These are phyloP conservation scores for Stenodema calcarata DNA, from an alignment of 2,888 invertebrate species.

Conservation along the genomic window DNA sequence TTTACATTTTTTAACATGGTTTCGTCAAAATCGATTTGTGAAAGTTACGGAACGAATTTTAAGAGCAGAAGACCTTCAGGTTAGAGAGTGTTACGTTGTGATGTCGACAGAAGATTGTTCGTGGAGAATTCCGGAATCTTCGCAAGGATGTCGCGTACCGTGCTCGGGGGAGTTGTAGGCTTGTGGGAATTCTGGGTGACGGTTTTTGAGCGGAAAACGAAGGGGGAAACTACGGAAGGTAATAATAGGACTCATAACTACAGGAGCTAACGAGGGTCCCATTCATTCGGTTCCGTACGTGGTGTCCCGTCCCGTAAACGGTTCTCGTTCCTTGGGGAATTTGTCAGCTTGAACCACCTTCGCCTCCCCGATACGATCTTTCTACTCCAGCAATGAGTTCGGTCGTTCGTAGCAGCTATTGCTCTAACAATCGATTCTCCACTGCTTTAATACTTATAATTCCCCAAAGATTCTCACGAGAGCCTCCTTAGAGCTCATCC, in stretches of 20 bases:
- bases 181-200: neutral
- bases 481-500: too few species aligned
- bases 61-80: too few species aligned
- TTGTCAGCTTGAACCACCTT: neutral
- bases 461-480: too few species aligned
- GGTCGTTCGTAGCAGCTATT: neutral
- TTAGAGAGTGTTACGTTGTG: neutral
- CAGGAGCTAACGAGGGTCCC: constrained; percentile 33
- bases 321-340: neutral
- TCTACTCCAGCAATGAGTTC: neutral
- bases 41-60: too few species aligned
- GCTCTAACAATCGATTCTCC: neutral
- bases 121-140: neutral
- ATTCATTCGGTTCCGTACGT: constrained; percentile 26
- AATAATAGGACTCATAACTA: constrained; percentile 29
- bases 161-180: neutral
- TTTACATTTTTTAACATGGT: too few species aligned
- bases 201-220: neutral
- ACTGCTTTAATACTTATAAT: too few species aligned
- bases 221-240: neutral
- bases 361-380: neutral
- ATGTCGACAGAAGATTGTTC: neutral
- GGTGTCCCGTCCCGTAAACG: neutral
- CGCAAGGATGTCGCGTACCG: constrained; percentile 9
- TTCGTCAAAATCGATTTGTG: too few species aligned